phyloP scores from a whole-genome alignment of 2,797 vertebrate species.

The Pangasius krempfi region DNA sequence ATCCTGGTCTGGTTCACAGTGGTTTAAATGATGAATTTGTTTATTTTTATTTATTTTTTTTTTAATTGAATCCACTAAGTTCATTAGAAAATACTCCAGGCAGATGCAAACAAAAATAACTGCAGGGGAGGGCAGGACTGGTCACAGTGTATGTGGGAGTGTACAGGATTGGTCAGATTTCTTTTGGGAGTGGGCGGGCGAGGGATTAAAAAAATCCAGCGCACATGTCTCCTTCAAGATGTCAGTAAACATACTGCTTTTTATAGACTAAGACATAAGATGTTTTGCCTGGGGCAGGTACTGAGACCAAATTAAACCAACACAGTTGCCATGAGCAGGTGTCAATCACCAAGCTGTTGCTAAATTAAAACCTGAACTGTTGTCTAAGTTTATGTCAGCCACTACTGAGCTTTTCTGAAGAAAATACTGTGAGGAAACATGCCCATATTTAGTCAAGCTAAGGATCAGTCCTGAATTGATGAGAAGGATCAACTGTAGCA shows the following conservation, averaged over 20 bases:
- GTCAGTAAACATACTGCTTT: not conserved
- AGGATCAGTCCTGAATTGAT: not conserved
- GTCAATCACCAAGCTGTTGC: slow-evolving; percentile 2
- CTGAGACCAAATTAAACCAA: not conserved
- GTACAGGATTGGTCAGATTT: not conserved
- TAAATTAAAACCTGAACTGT: slow-evolving; percentile 17
- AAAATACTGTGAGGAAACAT: not conserved
- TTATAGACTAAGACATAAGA: slow-evolving; percentile 22
- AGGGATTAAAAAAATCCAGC: not conserved
- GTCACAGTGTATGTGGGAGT: not conserved
- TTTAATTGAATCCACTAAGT: not conserved
- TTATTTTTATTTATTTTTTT: no score
- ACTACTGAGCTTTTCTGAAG: not conserved
- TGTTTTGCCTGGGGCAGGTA: not conserved
- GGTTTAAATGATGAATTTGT: not conserved
- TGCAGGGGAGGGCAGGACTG: not conserved
- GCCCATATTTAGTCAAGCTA: not conserved
- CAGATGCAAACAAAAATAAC: not conserved
- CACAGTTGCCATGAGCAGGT: not conserved
- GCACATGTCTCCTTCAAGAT: not conserved
- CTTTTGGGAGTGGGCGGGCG: not conserved
- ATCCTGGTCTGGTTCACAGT: not conserved
- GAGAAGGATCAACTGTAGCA: not conserved
- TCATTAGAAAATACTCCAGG: not conserved
- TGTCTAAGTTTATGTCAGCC: not conserved